These are phyloP conservation scores for Celastrina argiolus DNA, from an alignment of 2,888 invertebrate genomes.

Conservation along the genomic window DNA sequence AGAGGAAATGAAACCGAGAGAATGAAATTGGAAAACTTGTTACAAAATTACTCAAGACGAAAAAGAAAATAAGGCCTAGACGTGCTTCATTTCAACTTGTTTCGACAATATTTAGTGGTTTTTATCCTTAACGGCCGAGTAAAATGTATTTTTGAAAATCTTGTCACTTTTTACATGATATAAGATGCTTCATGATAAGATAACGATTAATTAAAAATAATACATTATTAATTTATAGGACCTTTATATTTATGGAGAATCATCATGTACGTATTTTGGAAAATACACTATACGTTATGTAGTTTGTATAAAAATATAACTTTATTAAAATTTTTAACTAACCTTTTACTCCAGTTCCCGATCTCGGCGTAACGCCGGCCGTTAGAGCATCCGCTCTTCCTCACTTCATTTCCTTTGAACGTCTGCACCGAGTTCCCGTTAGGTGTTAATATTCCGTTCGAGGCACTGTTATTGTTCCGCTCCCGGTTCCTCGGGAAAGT, in stretches of 20 bases:
- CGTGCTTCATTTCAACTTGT: conserved; percentile 43
- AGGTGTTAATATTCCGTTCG: conserved; percentile 73
- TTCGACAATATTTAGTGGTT: conserved; percentile 27
- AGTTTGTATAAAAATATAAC: neutral
- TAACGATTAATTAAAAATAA: too few relatives aligned
- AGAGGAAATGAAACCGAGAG: conserved; percentile 75
- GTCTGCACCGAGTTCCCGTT: conserved; percentile 72
- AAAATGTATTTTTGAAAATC: neutral
- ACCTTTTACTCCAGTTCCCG: conserved; percentile 78
- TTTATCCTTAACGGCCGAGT: neutral
- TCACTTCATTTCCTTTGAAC: conserved; percentile 73
- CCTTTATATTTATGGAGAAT: too few relatives aligned
- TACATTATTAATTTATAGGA: too few relatives aligned
- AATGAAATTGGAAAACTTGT: conserved; percentile 78
- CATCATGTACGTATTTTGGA: too few relatives aligned
- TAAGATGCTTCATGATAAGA: too few relatives aligned
- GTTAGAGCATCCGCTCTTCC: conserved; percentile 71
- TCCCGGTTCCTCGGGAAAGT: conserved; percentile 73
- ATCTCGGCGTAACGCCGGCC: conserved; percentile 79
- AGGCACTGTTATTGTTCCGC: conserved; percentile 66
- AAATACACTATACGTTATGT: too few relatives aligned
- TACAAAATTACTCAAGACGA: conserved; percentile 69
- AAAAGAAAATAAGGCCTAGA: conserved; percentile 65
- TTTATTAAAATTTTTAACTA: conserved; percentile 42
- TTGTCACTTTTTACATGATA: neutral